Conservation (phyloP, 2,113 vertebrate genomes). For the Nipponia nippon region DNA sequence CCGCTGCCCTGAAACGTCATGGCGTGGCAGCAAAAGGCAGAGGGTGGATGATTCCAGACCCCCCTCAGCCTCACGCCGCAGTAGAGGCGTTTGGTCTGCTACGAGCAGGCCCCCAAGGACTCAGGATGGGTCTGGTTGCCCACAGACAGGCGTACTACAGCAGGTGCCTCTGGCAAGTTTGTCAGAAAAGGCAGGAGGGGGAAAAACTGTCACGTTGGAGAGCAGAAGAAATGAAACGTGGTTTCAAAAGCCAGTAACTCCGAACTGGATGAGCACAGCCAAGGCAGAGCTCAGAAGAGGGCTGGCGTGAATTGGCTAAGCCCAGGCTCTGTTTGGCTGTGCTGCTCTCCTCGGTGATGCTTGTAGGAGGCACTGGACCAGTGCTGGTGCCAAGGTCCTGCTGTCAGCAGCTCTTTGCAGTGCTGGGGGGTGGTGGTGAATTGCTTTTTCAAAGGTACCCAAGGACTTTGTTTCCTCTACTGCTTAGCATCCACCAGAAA, state of each 20-base stretch:
- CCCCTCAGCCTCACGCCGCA: rapidly evolving
- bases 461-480: not conserved
- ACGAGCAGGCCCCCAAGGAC: rapidly evolving
- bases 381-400: not conserved
- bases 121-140: not conserved
- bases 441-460: not conserved
- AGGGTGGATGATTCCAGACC: not conserved
- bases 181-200: not conserved
- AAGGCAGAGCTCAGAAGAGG: not conserved
- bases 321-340: not conserved
- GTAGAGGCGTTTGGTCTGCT: not conserved
- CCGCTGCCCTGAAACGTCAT: not conserved
- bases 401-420: not conserved
- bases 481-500: not conserved
- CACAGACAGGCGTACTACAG: not conserved
- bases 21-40: not conserved
- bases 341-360: rapidly evolving
- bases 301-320: rapidly evolving
- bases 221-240: not conserved
- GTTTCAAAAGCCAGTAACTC: not conserved
- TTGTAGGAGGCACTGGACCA: not conserved
- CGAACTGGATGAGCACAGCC: not conserved
- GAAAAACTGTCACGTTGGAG: not conserved
- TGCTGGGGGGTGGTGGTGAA: not conserved
- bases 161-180: not conserved